Conservation (phyloP, 2,888 invertebrate species). For the Aplocera efformata region DNA sequence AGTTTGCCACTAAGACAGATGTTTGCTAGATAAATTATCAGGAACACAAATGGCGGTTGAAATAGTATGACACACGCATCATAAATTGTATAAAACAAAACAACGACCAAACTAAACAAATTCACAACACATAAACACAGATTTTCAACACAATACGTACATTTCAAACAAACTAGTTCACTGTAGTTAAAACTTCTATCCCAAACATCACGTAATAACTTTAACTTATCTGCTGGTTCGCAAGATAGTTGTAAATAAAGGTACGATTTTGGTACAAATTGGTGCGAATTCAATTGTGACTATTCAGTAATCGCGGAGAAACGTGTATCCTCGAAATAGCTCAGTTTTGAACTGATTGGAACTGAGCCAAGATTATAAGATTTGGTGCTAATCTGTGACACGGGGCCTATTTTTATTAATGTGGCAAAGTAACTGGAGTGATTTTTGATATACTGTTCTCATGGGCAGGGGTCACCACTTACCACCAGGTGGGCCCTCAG, state of each 20-base stretch:
- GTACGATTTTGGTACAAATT: constrained; percentile 33
- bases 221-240: constrained; percentile 9
- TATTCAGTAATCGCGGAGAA: constrained; percentile 54
- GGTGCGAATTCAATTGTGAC: constrained; percentile 37
- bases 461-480: too few relatives aligned
- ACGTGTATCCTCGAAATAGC: constrained; percentile 52
- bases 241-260: constrained; percentile 19
- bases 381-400: too few relatives aligned
- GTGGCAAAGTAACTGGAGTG: too few relatives aligned
- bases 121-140: constrained; percentile 2
- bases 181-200: constrained; percentile 26
- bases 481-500: too few relatives aligned
- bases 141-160: constrained; percentile 30
- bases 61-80: constrained; percentile 2
- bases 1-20: too few relatives aligned
- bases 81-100: constrained; percentile 8
- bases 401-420: too few relatives aligned
- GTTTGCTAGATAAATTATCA: too few relatives aligned
- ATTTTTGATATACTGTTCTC: too few relatives aligned
- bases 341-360: constrained; percentile 24
- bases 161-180: constrained; percentile 27
- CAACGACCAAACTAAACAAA: constrained; percentile 18
- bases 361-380: constrained; percentile 26
- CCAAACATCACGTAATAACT: constrained; percentile 20
- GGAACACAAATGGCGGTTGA: too few relatives aligned